A percentile compares a stretch with the other conserved stretches of the same genome.
Conservation (phyloP, 2,888 invertebrate species). For the Heliconius ismenius region DNA sequence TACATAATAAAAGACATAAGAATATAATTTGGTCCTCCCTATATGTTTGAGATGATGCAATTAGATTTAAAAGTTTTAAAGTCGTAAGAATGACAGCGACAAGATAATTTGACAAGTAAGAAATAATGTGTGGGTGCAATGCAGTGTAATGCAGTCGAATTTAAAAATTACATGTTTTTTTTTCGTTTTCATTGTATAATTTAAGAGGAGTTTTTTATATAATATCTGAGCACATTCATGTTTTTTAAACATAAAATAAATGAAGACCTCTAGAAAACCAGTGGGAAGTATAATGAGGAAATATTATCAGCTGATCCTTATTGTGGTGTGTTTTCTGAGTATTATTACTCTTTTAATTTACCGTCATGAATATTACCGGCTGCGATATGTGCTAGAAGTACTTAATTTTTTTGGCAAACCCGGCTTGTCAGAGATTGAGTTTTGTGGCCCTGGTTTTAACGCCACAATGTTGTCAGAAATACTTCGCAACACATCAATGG, state of each 20-base stretch:
- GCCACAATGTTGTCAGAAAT: constrained; percentile 78
- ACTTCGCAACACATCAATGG: constrained; percentile 76
- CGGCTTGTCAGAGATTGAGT: constrained; percentile 77
- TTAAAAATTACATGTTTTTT: not conserved
- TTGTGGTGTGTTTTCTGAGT: constrained; percentile 87
- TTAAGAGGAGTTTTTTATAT: not conserved
- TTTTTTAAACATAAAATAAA: constrained; percentile 51
- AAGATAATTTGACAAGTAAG: not conserved
- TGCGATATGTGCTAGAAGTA: constrained; percentile 91
- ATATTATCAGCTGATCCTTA: constrained; percentile 89
- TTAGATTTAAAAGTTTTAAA: no score
- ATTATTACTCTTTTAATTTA: constrained; percentile 89
- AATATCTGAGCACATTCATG: constrained; percentile 11
- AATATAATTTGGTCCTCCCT: no score
- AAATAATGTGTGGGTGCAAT: constrained; percentile 10
- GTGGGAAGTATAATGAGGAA: constrained; percentile 86
- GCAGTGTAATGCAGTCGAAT: constrained; percentile 17
- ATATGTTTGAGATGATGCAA: no score
- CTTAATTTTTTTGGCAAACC: constrained; percentile 92
- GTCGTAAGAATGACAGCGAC: not conserved
- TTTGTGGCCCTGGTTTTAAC: constrained; percentile 79
- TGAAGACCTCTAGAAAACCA: constrained; percentile 71
- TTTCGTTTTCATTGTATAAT: not conserved
- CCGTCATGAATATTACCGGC: constrained; percentile 91
- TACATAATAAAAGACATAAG: no score